Base-by-base conservation (phyloP, 2,888 invertebrate genomes). In the Pristionchus japonicus region DNA sequence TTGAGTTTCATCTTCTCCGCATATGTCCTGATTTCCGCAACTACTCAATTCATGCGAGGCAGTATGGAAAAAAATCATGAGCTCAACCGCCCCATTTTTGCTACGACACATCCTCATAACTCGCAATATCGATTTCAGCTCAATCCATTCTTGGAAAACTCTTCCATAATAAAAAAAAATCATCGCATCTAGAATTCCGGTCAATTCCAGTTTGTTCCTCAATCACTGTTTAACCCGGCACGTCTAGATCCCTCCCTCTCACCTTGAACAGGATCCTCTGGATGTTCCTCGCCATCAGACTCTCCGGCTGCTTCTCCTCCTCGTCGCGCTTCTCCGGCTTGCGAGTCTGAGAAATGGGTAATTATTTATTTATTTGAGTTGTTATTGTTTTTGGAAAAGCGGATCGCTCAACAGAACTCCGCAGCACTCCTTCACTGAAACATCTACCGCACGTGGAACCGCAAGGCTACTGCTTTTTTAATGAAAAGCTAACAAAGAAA, bases 191-290 rank as follows among this genome's bases (percentile, higher is more conserved):
- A n/a, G n/a, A n/a, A n/a, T n/a, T n/a, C n/a, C n/a, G n/a, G n/a
- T n/a, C n/a, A n/a, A n/a, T n/a, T 47, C 47, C 47, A 47, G 9
- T 47, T 47, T 47, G 11, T 64, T 20, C 27, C 64, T 64, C 34
- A 77, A 13, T 80, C n/a, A 15, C 27, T 31, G n/a, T 34, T 31
- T 37, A 17, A 52, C 52, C 47, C 47, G 9, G 9, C 47, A 6
- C 47, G 9, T 13, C 49, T 17, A 11, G 27, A 15, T n/a, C 27
- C 40, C 2, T n/a, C 43, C 15, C 27, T 4, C 67, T 40, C 43
- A 87, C 87, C 77, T 94, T 95, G 93, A 96, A 95, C 49, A 95
- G 88, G 0, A 96, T 96, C 91, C 97, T 96, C 95, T 96, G 96
- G 40, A 95, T 91, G 86, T 94, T 94, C 52, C 94, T 91, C 7